Evolutionary conservation across 2,797 vertebrate species (phyloP).

Genomic region (Merluccius polli): DNA sequence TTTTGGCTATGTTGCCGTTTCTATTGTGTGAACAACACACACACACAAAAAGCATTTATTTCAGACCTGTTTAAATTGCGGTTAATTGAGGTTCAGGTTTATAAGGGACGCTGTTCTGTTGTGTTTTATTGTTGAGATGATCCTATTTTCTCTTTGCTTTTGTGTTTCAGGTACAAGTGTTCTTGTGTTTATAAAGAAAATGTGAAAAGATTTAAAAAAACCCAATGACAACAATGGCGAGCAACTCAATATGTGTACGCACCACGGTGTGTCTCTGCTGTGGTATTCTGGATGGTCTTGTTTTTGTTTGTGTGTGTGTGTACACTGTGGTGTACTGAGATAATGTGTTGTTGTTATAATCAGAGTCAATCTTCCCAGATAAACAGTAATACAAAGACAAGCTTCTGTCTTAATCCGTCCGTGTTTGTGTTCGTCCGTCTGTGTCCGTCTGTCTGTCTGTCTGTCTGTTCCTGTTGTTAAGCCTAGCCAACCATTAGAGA

Average conservation of each 20-base stretch:
- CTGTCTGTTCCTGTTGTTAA: neutral
- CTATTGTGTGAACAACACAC: neutral
- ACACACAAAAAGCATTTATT: neutral
- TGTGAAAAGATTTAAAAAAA: neutral
- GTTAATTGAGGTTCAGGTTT: neutral
- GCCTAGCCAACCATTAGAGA: neutral
- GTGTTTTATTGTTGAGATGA: neutral
- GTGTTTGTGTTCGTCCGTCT: no score
- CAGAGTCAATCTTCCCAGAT: neutral
- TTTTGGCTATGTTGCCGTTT: neutral
- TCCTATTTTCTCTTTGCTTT: neutral
- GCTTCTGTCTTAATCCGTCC: neutral
- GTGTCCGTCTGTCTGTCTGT: neutral
- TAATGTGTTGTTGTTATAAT: neutral
- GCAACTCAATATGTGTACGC: neutral
- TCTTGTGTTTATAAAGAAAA: neutral
- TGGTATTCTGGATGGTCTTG: neutral
- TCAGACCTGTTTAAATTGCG: neutral
- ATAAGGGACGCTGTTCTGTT: neutral
- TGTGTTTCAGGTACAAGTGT: neutral
- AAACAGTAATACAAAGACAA: neutral
- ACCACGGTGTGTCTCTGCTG: no score
- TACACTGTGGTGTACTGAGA: neutral
- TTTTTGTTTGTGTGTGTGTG: neutral
- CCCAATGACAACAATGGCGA: neutral